Base-by-base conservation (phyloP, 2,113 vertebrate genomes). In the Neolamprologus ventralis region DNA sequence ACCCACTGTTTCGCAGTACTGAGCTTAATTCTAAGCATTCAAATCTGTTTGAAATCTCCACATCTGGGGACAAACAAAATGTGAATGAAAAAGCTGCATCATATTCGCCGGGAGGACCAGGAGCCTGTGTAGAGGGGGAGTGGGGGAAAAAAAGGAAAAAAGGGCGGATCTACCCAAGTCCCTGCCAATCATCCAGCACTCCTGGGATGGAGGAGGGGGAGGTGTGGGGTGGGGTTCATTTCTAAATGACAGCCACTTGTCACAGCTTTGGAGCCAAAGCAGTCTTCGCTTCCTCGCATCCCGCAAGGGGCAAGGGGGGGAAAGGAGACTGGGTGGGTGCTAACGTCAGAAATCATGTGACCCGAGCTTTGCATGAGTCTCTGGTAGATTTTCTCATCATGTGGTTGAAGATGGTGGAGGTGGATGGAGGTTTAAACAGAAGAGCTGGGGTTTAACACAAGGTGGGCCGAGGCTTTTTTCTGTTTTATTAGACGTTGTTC, bases 171-270 rank as follows among this genome's bases (percentile, higher is more conserved):
- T 23, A 33, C 5, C 31, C 80, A 68, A 85, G 75, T 13, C 1
- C 14, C 37, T 81, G 92, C 90, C 94, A 88, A 2, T 94, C 86
- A 89, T 16, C 3, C 55, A 45, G 45, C 12, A 13, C 90, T 89
- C 40, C 5, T 5, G 90, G 91, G 90, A 86, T 28, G 47, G 45
- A 60, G 54, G 47, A 21, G 45, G 55, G 26, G 40, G 60, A 6
- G 16, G 73, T 9, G 42, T 49, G 3, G 53, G 51, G 49, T 47
- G 19, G 33, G 80, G 33, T 13, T 53, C 81, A 53, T 87, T 57
- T 86, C 58, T 37, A 47, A 54, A 83, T 94, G 93, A 89, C 92
- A 92, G 94, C 35, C 54, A 79, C 93, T 91, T 89, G 94, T 94
- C 94, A 93, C 84, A 90, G 88, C 89, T 88, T 28, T 31, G 83